Evolutionary conservation across 1,140 invertebrate species (phyloP), one percentile per base, ranked within the genome.

Genomic region (Lordiphosa clarofinis): DNA sequence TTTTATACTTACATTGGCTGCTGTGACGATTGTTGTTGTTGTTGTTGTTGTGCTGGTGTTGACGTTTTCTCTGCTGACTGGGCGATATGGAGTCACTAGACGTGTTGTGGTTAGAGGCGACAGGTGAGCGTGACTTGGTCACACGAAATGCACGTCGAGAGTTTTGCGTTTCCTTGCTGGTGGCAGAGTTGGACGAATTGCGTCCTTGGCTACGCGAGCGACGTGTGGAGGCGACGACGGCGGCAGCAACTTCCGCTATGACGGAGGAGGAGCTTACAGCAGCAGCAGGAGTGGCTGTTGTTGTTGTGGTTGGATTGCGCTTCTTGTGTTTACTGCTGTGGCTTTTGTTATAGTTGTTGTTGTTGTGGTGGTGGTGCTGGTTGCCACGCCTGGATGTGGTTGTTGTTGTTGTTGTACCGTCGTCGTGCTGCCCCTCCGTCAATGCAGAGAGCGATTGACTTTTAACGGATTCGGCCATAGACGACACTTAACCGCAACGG

Each of bases 401-500:
- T 19, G 64, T 65, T 68, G 19, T 19, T 19, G 64, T 65, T 68
- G 52, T 57, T 56, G 57, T 76, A 68, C 63, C 86, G 62, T 74
- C 86, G 75, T 72, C 75, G 79, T 86, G 71, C 72, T 89, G 87
- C 87, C 88, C 88, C 88, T 89, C 88, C 88, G 88, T 89, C 88
- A 89, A 84, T 89, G 88, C 88, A 89, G 88, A 89, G 88, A 89
- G 88, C 88, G 86, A 88, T 79, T 88, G 82, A 84, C 84, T 86
- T 86, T 86, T 89, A 89, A 84, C 87, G 86, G 86, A 89, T 84
- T 89, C 87, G 86, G 88, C 88, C 88, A 89, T 89, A 89, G 88
- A 89, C 88, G 88, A 89, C 87, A 89, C 88, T 89, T 89, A 87
- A 87, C 79, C 86, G 76, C 78, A 75, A 73, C 74, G 79, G 78